These are phyloP conservation scores for Arctia plantaginis DNA, from an alignment of 2,888 invertebrate genomes.

Conservation along the genomic window DNA sequence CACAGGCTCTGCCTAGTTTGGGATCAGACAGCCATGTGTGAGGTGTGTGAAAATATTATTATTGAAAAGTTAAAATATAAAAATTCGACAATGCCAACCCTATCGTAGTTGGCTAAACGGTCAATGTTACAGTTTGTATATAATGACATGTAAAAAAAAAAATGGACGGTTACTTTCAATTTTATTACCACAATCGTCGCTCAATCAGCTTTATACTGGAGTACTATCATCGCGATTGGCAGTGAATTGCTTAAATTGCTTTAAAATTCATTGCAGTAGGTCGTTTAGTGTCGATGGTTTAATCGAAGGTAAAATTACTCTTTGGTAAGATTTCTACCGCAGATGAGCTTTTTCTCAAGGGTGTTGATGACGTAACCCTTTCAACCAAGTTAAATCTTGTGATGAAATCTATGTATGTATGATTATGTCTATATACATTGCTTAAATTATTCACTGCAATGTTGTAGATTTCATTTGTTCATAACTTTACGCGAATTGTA, in stretches of 20 bases:
- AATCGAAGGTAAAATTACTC: background rate
- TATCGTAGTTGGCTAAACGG: slow-evolving; percentile 24
- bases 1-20: no score
- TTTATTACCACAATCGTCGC: slow-evolving; percentile 38
- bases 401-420: no score
- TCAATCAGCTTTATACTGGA: slow-evolving; percentile 22
- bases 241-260: slow-evolving; percentile 15
- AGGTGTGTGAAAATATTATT: no score
- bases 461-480: background rate
- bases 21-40: no score
- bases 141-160: slow-evolving; percentile 51
- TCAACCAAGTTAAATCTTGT: background rate
- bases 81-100: slow-evolving; percentile 12
- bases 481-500: background rate
- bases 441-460: background rate
- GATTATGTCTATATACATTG: background rate
- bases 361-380: background rate
- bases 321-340: background rate
- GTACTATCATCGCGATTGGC: background rate
- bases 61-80: background rate
- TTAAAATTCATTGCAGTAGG: slow-evolving; percentile 7
- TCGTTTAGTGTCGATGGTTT: background rate
- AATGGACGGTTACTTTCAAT: slow-evolving; percentile 48
- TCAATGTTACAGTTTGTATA: slow-evolving; percentile 41
- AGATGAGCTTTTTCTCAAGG: background rate